These are phyloP conservation scores for Drosophila trapezifrons DNA, from an alignment of 1,140 invertebrate species.

Conservation along the genomic window DNA sequence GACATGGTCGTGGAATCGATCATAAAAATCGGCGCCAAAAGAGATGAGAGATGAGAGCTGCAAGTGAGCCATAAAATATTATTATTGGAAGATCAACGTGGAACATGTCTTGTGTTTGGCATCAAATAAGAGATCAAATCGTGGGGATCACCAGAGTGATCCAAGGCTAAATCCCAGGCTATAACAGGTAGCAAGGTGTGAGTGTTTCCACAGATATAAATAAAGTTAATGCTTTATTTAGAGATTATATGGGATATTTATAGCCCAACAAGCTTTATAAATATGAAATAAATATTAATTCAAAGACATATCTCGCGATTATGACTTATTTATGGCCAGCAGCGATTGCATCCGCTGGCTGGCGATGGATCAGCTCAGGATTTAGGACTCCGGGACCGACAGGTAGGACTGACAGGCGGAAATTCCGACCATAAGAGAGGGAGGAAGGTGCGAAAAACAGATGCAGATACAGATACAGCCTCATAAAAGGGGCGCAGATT, in stretches of 20 bases:
- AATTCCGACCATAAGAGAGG: constrained; percentile 34
- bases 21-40: constrained; percentile 24
- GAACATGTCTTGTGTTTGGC: constrained; percentile 8
- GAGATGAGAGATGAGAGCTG: not conserved
- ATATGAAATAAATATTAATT: too few relatives aligned
- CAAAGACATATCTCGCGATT: too few relatives aligned
- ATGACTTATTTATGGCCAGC: constrained; percentile 1
- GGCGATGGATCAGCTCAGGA: not conserved
- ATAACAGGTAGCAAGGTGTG: not conserved
- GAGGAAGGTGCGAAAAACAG: constrained; percentile 34
- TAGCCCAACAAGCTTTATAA: too few relatives aligned
- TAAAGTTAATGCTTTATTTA: too few relatives aligned
- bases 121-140: constrained; percentile 5
- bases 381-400: not conserved
- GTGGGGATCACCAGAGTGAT: not conserved
- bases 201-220: too few relatives aligned
- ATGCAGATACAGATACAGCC: constrained; percentile 39
- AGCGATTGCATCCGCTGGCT: too few relatives aligned
- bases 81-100: not conserved
- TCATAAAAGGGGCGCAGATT: constrained; percentile 50
- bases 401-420: constrained; percentile 17
- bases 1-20: constrained; percentile 21
- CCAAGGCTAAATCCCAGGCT: not conserved
- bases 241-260: too few relatives aligned
- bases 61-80: constrained; percentile 12